phyloP scores from a whole-genome alignment of 1,140 invertebrate genomes.

The Acyrthosiphon pisum region DNA sequence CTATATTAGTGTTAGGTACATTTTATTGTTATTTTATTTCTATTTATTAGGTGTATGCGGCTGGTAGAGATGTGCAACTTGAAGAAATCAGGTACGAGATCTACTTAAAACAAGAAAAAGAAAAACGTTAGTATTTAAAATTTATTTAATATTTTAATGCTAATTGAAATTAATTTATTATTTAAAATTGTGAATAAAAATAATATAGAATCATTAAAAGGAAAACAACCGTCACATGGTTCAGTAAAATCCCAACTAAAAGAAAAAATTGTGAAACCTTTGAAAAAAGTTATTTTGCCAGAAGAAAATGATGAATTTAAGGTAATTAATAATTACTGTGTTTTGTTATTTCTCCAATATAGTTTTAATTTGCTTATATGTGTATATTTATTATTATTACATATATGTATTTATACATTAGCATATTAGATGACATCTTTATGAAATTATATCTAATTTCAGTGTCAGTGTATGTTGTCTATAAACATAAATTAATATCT shows the following conservation, averaged over 20 bases:
- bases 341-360: neutral
- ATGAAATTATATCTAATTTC: too few species aligned
- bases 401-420: neutral
- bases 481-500: too few species aligned
- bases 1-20: neutral
- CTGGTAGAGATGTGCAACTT: slow-evolving; percentile 67
- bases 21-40: too few species aligned
- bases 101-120: slow-evolving; percentile 58
- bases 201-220: neutral
- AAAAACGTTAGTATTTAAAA: slow-evolving; percentile 55
- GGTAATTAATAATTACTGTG: neutral
- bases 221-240: neutral
- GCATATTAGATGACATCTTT: too few species aligned
- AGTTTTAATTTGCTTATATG: neutral
- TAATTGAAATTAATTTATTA: neutral
- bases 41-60: slow-evolving; percentile 63
- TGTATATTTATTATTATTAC: too few species aligned
- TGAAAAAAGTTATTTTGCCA: slow-evolving; percentile 18
- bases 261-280: neutral
- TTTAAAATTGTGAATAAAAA: neutral
- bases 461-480: too few species aligned
- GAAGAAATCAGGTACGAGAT: slow-evolving; percentile 66
- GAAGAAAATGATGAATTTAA: slow-evolving; percentile 8
- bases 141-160: neutral
- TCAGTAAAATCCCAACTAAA: neutral